Conservation (phyloP, 2,888 invertebrate genomes). For the Scaptomyza parva region DNA sequence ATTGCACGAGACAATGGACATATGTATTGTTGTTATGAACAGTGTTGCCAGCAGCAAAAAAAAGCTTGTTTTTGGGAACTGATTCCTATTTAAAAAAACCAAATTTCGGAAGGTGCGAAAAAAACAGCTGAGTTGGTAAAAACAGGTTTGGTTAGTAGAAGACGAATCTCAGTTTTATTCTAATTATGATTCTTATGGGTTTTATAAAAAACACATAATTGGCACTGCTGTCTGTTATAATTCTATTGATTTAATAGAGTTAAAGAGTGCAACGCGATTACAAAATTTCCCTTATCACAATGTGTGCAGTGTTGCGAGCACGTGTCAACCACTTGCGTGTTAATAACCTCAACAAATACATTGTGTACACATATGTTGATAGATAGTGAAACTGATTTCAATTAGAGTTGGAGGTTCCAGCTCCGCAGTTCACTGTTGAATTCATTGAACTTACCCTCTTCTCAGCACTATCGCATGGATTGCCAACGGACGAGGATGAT, state of each 20-base stretch:
- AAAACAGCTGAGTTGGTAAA: neutral
- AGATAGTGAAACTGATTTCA: slow-evolving; percentile 30
- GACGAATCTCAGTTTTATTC: neutral
- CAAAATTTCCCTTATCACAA: slow-evolving; percentile 33
- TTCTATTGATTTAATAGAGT: slow-evolving; percentile 26
- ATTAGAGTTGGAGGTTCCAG: neutral
- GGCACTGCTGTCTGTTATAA: slow-evolving; percentile 1
- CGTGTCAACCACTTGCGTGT: slow-evolving; percentile 44
- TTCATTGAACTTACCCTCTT: slow-evolving; percentile 82
- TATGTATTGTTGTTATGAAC: slow-evolving; percentile 27
- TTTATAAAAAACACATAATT: slow-evolving; percentile 1
- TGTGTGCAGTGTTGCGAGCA: slow-evolving; percentile 31
- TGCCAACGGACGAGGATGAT: slow-evolving; percentile 81
- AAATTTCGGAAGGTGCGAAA: neutral
- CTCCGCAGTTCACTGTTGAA: neutral
- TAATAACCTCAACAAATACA: slow-evolving; percentile 48
- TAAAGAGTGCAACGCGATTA: slow-evolving; percentile 17
- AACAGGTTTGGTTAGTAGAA: neutral
- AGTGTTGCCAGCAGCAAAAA: neutral
- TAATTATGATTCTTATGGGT: too few relatives aligned
- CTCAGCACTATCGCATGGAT: slow-evolving; percentile 85
- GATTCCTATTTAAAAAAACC: neutral
- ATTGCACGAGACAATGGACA: slow-evolving; percentile 61
- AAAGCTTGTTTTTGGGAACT: neutral
- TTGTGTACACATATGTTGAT: neutral